These are phyloP conservation scores for Ramazzottius varieornatus DNA, from an alignment of 2,888 invertebrate species.

Conservation along the genomic window DNA sequence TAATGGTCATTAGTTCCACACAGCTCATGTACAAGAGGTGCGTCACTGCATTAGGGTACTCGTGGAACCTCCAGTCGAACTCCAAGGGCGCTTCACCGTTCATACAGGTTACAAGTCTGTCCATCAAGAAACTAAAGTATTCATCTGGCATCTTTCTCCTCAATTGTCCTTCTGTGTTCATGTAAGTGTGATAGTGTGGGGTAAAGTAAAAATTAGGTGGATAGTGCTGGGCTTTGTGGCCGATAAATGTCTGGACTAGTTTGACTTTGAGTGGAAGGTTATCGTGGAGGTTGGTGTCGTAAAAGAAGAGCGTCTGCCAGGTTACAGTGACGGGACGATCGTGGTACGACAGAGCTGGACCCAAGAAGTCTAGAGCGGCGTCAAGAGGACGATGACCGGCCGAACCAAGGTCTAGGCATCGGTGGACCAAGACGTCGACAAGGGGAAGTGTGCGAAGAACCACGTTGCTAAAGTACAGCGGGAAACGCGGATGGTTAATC, in stretches of 20 bases:
- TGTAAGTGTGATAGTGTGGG: not conserved
- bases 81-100: no score
- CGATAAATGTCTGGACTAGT: not conserved
- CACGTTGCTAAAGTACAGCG: not conserved
- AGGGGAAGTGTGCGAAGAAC: not conserved
- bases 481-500: not conserved
- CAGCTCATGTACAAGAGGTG: not conserved
- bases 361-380: not conserved
- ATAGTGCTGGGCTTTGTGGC: not conserved
- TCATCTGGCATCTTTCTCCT: not conserved
- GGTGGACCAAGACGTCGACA: not conserved
- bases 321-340: not conserved
- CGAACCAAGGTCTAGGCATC: not conserved
- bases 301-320: not conserved
- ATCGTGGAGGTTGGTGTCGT: not conserved
- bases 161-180: no score
- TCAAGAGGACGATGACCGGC: not conserved
- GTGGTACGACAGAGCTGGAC: not conserved
- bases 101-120: not conserved
- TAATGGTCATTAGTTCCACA: not conserved
- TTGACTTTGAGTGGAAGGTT: not conserved
- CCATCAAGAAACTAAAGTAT: not conserved
- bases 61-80: not conserved
- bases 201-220: not conserved
- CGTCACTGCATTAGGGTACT: not conserved